Evolutionary conservation across 2,888 invertebrate species (phyloP), one percentile per base, ranked within the genome.

Genomic region (Ormyrus nitidulus): DNA sequence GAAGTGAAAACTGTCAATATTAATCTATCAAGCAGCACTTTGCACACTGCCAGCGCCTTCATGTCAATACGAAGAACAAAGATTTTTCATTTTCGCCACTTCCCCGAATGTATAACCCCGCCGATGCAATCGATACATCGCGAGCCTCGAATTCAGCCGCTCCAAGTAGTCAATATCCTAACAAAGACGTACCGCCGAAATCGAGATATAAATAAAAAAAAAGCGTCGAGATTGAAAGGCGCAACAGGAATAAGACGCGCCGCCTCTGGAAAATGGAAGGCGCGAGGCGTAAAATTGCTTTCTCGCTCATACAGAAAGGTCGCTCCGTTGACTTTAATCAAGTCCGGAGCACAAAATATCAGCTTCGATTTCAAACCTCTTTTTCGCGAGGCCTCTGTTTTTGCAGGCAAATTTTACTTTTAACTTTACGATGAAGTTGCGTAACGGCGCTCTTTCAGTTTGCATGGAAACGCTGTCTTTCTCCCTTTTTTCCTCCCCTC

Each of bases 201-300:
- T 13, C 34, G 56, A 54, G 5, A 13, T 53, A 69, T 69, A 62
- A 53, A 62, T 62, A 46, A 62, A 64, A 62, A 72, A 13, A 19
- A 44, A 13, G 58, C 59, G 49, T 9, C 68, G 13, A 34, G 46
- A 10, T 34, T 34, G 34, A 34, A 34, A 34, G 34, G 19, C 46
- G 13, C 48, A 34, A 34, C 34, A 34, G 34, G 34, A 34, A 34
- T 34, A 34, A 34, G 9, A 46, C 34, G 19, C 51, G 13, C 13
- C 13, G 64, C 9, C 6, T 56, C 56, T 0, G 80, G 80, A 80
- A 80, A 80, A 77, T 77, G 58, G 62, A 68, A 77, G 65, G 72
- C 62, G 62, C 49, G 72, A 72, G 80, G 72, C 68, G 77, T 80
- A 68, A 76, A 80, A 80, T 80, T 80, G 72, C 76, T 53, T 74